Base-by-base conservation (phyloP, 2,888 invertebrate genomes). In the Crossocerus cetratus region DNA sequence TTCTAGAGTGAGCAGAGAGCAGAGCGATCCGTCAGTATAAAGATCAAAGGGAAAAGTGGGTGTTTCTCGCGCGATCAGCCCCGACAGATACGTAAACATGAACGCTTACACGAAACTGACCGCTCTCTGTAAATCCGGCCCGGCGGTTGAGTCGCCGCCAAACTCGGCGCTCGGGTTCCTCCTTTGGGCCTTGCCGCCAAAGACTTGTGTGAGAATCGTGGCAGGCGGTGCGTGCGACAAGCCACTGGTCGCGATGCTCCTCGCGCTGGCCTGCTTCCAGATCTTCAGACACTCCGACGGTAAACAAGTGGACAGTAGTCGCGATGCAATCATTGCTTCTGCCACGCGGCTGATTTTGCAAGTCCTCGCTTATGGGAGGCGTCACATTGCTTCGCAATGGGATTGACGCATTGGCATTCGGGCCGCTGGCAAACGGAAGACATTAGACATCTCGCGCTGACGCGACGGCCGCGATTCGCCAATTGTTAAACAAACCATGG, bases 401-500 rank as follows among this genome's bases (percentile, higher is more conserved):
- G 43, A 45, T 59, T 59, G 65, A 69, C 55, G 55, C 55, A 59
- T 66, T 14, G 61, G 62, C 32, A 70, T 23, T 45, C 54, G 57
- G 45, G 55, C 44, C 63, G 64, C 65, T 72, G 69, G 45, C 72
- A 67, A 72, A 22, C 61, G 69, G 14, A 11, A 57, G 56, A 59
- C 56, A 73, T 76, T 67, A 74, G 65, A 63, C 58, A 23, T 58
- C 62, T 56, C 65, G 44, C 56, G 32, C 22, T 45, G 22, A 53
- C 70, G 65, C 70, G 71, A 70, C 54, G 59, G 8, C 32, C n/a
- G 43, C 60, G 49, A 21, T 67, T 76, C 21, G 73, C 77, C 84
- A 82, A 81, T 82, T 85, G 85, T 86, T 77, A 84, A 84, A 82
- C 80, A 77, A 80, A 78, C 83, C 84, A 84, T 84, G 84, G 86